Percentiles rank a stretch among this genome's conserved stretches.
These are phyloP conservation scores for Tetanocera ferruginea DNA, from an alignment of 2,888 invertebrate genomes.

Conservation along the genomic window DNA sequence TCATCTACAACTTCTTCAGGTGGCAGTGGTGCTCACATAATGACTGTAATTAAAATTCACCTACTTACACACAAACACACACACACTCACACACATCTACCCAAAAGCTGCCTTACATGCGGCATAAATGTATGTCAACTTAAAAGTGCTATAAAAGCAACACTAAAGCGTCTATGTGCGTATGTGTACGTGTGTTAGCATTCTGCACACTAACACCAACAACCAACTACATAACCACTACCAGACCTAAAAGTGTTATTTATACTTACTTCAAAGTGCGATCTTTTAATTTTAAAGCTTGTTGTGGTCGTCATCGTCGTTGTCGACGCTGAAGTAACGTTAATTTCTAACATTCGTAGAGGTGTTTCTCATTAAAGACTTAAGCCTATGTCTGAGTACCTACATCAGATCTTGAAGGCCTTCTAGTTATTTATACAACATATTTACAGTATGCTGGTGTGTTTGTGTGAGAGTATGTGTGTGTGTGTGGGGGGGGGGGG, in stretches of 20 bases:
- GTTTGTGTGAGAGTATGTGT: background rate
- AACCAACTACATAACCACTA: background rate
- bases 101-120: background rate
- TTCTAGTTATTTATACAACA: background rate
- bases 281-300: constrained; percentile 25
- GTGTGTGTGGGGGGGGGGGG: no score
- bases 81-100: background rate
- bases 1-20: background rate
- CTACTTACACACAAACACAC: constrained; percentile 1
- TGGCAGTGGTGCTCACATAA: background rate
- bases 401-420: background rate
- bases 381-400: background rate
- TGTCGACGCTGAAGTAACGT: background rate
- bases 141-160: background rate
- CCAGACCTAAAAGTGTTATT: constrained; percentile 5
- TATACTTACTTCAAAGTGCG: constrained; percentile 10
- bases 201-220: background rate
- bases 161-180: background rate
- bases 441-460: background rate
- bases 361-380: background rate
- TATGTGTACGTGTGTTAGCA: background rate
- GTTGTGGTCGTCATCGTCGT: background rate
- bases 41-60: constrained; percentile 27
- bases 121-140: constrained; percentile 1
- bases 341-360: constrained; percentile 21